Evolutionary conservation across 2,888 invertebrate species (phyloP).

Genomic region (Drosophila imparisetae): DNA sequence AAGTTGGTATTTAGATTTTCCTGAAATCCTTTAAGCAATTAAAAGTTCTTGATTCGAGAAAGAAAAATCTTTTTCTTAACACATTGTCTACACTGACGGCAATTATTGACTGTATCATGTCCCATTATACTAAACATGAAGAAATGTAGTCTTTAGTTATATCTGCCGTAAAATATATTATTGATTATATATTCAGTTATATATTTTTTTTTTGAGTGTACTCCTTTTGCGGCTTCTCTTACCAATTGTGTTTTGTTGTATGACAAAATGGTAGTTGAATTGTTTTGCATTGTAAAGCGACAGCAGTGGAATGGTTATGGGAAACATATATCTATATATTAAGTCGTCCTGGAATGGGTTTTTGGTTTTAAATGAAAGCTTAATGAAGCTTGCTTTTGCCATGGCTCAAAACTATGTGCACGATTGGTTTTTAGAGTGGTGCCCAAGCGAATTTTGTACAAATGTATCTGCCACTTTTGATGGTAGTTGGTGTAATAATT

Average conservation of each 20-base stretch:
- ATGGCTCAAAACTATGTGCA: constrained; percentile 23
- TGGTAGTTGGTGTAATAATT: constrained; percentile 62
- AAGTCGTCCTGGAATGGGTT: constrained; percentile 15
- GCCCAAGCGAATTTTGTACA: not conserved
- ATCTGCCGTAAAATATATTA: not conserved
- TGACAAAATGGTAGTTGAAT: constrained; percentile 72
- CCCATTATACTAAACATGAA: too few species aligned
- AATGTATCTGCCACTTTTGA: not conserved
- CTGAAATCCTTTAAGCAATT: not conserved
- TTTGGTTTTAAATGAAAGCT: constrained; percentile 79
- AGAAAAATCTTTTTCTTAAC: not conserved
- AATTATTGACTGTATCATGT: not conserved
- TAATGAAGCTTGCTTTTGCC: constrained; percentile 70
- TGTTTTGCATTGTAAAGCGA: constrained; percentile 73
- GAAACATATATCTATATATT: constrained; percentile 3
- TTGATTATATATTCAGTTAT: not conserved
- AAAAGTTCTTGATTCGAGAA: not conserved
- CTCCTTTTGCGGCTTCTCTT: not conserved
- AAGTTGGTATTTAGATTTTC: not conserved
- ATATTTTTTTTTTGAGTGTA: not conserved
- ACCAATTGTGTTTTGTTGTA: constrained; percentile 63
- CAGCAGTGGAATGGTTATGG: constrained; percentile 1
- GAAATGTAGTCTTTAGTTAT: not conserved
- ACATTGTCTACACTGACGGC: not conserved
- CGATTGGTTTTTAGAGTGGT: constrained; percentile 31